phyloP scores from a whole-genome alignment of 2,113 vertebrate genomes.

The Sporophila hypoxantha region DNA sequence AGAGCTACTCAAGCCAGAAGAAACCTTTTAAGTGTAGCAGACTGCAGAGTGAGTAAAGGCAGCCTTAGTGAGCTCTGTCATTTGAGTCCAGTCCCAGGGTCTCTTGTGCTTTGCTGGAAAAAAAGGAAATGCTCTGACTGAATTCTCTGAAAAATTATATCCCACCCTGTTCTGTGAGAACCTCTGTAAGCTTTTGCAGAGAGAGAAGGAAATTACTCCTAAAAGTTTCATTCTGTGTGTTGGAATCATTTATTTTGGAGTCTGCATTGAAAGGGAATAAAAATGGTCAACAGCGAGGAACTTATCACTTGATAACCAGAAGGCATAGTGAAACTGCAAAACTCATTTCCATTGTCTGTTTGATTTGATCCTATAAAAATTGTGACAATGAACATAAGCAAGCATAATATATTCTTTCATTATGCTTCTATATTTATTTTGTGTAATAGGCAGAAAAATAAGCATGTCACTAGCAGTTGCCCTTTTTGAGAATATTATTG shows the following conservation, averaged over 20 bases:
- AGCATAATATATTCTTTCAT: constrained; percentile 48
- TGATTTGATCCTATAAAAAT: constrained; percentile 64
- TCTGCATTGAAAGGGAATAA: neutral
- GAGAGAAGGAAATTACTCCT: neutral
- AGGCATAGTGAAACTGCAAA: constrained; percentile 46
- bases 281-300: constrained; percentile 27
- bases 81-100: neutral
- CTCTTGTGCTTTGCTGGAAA: neutral
- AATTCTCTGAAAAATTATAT: neutral
- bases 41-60: neutral
- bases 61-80: neutral
- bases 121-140: neutral
- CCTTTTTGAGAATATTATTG: neutral
- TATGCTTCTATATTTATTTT: constrained; percentile 61
- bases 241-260: constrained; percentile 1
- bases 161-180: neutral
- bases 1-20: neutral
- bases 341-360: constrained; percentile 60
- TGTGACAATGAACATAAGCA: constrained; percentile 33
- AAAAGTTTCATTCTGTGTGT: neutral
- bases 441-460: constrained; percentile 12
- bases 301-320: constrained; percentile 49
- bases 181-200: neutral
- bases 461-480: constrained; percentile 6
- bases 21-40: neutral